Conservation (phyloP, 2,113 vertebrate species). For the Mugil cephalus region DNA sequence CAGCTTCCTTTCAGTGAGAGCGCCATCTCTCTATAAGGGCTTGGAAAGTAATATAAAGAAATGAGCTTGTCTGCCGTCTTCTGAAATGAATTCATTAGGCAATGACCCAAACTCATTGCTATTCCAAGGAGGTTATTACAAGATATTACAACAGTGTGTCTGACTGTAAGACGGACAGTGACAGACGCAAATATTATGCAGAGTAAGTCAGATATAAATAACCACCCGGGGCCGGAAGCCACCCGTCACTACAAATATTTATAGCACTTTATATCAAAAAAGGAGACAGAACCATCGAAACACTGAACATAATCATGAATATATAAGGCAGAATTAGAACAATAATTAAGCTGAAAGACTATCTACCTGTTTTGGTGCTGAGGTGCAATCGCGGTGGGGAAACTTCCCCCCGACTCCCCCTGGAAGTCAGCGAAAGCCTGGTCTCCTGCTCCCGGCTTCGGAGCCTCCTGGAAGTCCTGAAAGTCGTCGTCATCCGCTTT, state of each 20-base stretch:
- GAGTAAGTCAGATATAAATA: conserved; percentile 54
- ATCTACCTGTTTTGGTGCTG: conserved; percentile 90
- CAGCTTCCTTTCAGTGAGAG: conserved; percentile 40
- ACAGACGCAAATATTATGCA: conserved; percentile 42
- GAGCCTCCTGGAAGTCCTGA: conserved; percentile 98
- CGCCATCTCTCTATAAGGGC: conserved; percentile 17
- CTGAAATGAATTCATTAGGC: conserved; percentile 73
- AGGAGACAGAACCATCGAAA: background rate
- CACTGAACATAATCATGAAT: background rate
- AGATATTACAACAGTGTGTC: conserved; percentile 53
- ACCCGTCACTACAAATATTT: conserved; percentile 28
- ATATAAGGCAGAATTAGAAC: too few relatives aligned
- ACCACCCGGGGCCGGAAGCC: conserved; percentile 16
- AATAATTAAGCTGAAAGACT: too few relatives aligned
- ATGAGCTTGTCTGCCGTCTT: conserved; percentile 69
- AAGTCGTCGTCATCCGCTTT: conserved; percentile 97
- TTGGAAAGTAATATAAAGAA: conserved; percentile 61
- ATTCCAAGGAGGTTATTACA: conserved; percentile 53
- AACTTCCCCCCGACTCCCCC: conserved; percentile 84
- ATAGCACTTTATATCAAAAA: conserved; percentile 22
- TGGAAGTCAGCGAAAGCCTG: conserved; percentile 93
- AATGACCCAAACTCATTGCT: conserved; percentile 67
- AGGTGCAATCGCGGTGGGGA: conserved; percentile 79
- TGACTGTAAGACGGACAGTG: conserved; percentile 45
- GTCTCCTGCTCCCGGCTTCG: conserved; percentile 90